Evolutionary conservation across 2,888 invertebrate species (phyloP).

Genomic region (Sinohyriopsis cumingii): DNA sequence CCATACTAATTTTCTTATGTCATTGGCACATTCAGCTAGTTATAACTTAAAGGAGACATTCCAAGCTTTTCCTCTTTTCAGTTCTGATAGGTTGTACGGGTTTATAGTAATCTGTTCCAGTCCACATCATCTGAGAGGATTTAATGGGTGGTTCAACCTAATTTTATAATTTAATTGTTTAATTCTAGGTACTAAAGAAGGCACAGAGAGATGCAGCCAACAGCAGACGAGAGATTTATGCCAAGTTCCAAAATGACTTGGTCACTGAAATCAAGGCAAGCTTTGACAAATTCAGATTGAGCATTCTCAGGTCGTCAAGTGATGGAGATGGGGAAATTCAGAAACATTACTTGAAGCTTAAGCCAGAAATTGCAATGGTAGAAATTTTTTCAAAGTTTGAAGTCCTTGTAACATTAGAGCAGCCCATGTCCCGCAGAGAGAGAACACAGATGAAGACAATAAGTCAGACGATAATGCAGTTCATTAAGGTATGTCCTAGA

Average conservation of each 20-base stretch:
- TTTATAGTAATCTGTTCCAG: too few relatives aligned
- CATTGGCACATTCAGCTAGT: too few relatives aligned
- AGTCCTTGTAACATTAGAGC: constrained; percentile 26
- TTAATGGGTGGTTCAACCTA: too few relatives aligned
- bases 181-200: constrained; percentile 64
- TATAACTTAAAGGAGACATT: too few relatives aligned
- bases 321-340: constrained; percentile 43
- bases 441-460: too few relatives aligned
- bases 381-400: constrained; percentile 56
- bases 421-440: constrained; percentile 4
- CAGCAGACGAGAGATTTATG: constrained; percentile 35
- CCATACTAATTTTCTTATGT: too few relatives aligned
- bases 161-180: neutral
- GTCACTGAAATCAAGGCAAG: constrained; percentile 46
- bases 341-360: constrained; percentile 51
- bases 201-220: constrained; percentile 61
- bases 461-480: too few relatives aligned
- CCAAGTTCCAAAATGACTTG: constrained; percentile 43
- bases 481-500: too few relatives aligned
- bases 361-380: constrained; percentile 49
- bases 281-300: constrained; percentile 51
- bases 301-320: constrained; percentile 41
- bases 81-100: too few relatives aligned
- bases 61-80: too few relatives aligned
- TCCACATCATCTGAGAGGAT: too few relatives aligned